phyloP scores from a whole-genome alignment of 2,888 invertebrate genomes.

The Mylabris sibirica region DNA sequence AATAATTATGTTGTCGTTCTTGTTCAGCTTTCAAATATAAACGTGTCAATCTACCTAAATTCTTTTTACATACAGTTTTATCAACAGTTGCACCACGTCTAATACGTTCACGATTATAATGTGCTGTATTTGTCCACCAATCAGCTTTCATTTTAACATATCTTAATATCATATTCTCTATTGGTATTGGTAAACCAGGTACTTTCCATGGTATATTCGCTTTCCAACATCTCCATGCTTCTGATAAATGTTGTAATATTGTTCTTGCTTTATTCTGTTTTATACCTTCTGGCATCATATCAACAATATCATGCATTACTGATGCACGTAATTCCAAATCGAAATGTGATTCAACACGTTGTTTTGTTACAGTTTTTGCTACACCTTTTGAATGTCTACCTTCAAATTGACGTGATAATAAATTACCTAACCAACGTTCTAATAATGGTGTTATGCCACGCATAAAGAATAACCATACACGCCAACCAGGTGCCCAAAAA shows the following conservation, averaged over 20 bases:
- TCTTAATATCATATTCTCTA: slow-evolving; percentile 99
- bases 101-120: slow-evolving; percentile 98
- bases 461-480: slow-evolving; percentile 99
- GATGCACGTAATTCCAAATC: slow-evolving; percentile 98
- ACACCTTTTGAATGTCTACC: slow-evolving; percentile 99
- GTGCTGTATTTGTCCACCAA: slow-evolving; percentile 99
- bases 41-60: slow-evolving; percentile 95
- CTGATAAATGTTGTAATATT: slow-evolving; percentile 97
- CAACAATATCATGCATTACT: slow-evolving; percentile 98
- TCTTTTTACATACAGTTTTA: slow-evolving; percentile 99
- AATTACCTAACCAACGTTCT: slow-evolving; percentile 99
- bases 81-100: slow-evolving; percentile 99
- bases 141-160: slow-evolving; percentile 99
- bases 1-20: slow-evolving; percentile 98
- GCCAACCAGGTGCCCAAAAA: slow-evolving; percentile 99
- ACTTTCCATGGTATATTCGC: slow-evolving; percentile 99
- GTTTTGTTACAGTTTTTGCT: slow-evolving; percentile 99
- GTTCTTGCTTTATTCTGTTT: slow-evolving; percentile 99
- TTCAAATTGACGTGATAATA: slow-evolving; percentile 98
- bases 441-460: slow-evolving; percentile 97
- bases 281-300: slow-evolving; percentile 99
- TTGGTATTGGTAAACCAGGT: slow-evolving; percentile 97
- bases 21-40: slow-evolving; percentile 98
- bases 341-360: slow-evolving; percentile 99
- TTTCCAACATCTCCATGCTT: slow-evolving; percentile 99